phyloP scores from a whole-genome alignment of 2,113 vertebrate species.

The Tursiops truncatus region DNA sequence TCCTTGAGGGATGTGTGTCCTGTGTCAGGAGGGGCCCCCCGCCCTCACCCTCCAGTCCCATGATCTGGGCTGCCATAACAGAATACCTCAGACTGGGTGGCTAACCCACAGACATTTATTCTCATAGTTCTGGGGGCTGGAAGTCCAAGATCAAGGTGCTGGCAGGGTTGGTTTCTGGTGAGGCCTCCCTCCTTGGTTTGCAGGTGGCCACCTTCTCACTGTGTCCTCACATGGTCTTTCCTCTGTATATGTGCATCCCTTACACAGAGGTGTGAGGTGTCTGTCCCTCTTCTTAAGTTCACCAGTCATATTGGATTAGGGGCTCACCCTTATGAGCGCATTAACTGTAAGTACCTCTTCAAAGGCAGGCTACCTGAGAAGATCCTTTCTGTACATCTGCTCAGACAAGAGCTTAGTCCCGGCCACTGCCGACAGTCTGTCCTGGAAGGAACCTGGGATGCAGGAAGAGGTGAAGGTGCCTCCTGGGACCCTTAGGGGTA shows the following conservation, averaged over 20 bases:
- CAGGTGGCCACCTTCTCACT: background rate
- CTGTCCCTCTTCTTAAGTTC: background rate
- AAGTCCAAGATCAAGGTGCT: background rate
- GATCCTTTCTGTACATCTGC: rapidly evolving
- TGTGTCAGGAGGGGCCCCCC: background rate
- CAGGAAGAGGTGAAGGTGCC: background rate
- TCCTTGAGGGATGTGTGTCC: background rate
- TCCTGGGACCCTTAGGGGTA: rapidly evolving
- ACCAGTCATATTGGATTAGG: background rate
- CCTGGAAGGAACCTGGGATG: background rate
- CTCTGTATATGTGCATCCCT: no score
- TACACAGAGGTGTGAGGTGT: background rate
- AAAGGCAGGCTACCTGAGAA: background rate
- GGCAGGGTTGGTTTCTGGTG: background rate
- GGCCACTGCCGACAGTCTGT: rapidly evolving
- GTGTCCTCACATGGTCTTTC: background rate
- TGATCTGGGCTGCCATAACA: rapidly evolving
- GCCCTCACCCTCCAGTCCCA: background rate
- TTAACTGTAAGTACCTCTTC: background rate
- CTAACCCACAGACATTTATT: no score
- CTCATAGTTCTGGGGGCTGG: background rate
- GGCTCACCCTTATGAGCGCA: background rate
- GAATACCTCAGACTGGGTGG: background rate
- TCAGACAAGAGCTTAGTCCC: background rate
- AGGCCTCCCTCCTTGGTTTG: background rate